Evolutionary conservation across 2,888 invertebrate species (phyloP).

Genomic region (Zaprionus bogoriensis): DNA sequence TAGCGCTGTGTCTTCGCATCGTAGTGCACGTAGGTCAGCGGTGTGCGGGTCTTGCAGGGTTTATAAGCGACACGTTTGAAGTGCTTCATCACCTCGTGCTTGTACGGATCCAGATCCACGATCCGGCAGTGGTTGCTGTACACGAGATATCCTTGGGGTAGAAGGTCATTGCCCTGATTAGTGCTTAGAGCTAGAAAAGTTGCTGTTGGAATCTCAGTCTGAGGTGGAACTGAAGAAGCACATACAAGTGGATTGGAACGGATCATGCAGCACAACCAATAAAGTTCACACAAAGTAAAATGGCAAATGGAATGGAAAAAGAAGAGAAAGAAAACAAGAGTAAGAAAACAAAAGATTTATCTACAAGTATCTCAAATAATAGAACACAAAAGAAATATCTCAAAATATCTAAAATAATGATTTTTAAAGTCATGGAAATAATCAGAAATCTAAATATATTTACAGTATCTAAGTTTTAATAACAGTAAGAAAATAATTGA

Average conservation of each 20-base stretch:
- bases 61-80: constrained; percentile 84
- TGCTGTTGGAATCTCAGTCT: too few relatives aligned
- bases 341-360: neutral
- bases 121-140: constrained; percentile 87
- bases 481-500: too few relatives aligned
- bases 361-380: too few relatives aligned
- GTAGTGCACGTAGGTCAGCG: constrained; percentile 77
- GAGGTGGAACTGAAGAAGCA: neutral
- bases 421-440: too few relatives aligned
- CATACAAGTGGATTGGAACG: neutral
- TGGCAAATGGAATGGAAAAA: neutral
- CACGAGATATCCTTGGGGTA: constrained; percentile 81
- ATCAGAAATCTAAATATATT: too few relatives aligned
- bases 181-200: neutral
- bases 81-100: constrained; percentile 84
- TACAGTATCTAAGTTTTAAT: too few relatives aligned
- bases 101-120: constrained; percentile 85
- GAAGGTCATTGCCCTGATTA: constrained; percentile 13
- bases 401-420: too few relatives aligned
- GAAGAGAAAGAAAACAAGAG: neutral
- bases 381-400: too few relatives aligned
- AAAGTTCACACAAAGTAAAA: too few relatives aligned
- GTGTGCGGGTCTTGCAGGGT: constrained; percentile 83
- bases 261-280: too few relatives aligned
- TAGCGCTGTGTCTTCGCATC: constrained; percentile 66